phyloP scores from a whole-genome alignment of 1,140 invertebrate species.

The Drosophila nikananu region DNA sequence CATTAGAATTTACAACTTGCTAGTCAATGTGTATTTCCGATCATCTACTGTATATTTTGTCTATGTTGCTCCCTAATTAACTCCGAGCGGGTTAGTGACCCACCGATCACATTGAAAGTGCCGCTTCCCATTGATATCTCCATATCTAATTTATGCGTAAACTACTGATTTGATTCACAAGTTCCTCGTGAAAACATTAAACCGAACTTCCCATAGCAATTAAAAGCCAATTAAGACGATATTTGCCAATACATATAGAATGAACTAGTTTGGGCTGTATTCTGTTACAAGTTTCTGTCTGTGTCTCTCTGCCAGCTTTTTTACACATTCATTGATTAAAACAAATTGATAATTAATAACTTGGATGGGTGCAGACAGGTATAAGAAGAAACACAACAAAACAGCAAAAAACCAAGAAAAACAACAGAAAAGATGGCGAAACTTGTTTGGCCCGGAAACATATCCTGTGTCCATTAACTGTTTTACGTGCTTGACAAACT shows the following conservation, averaged over 20 bases:
- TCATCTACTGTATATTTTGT: conserved; percentile 7
- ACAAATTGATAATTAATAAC: conserved; percentile 80
- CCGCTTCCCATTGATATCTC: conserved; percentile 63
- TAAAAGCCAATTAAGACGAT: conserved; percentile 70
- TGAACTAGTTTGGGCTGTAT: conserved; percentile 43
- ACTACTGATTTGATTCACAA: conserved; percentile 40
- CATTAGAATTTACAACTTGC: conserved; percentile 20
- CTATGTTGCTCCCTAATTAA: not conserved
- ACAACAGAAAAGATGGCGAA: conserved; percentile 24
- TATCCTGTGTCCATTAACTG: conserved; percentile 83
- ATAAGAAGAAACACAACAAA: conserved; percentile 17
- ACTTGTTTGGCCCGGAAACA: conserved; percentile 75
- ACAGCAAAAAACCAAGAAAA: conserved; percentile 3
- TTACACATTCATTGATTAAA: conserved; percentile 66
- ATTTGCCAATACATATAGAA: conserved; percentile 25
- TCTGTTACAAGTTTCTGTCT: conserved; percentile 7
- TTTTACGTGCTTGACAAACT: conserved; percentile 78
- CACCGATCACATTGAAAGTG: conserved; percentile 11
- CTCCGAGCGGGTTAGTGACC: conserved; percentile 45
- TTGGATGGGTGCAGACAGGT: conserved; percentile 57
- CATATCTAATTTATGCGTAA: conserved; percentile 46
- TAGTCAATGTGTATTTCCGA: conserved; percentile 33
- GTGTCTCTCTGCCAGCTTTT: conserved; percentile 13
- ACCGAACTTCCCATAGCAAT: conserved; percentile 75
- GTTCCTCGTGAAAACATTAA: conserved; percentile 72